phyloP scores from a whole-genome alignment of 2,113 vertebrate species.

The Tragelaphus scriptus region DNA sequence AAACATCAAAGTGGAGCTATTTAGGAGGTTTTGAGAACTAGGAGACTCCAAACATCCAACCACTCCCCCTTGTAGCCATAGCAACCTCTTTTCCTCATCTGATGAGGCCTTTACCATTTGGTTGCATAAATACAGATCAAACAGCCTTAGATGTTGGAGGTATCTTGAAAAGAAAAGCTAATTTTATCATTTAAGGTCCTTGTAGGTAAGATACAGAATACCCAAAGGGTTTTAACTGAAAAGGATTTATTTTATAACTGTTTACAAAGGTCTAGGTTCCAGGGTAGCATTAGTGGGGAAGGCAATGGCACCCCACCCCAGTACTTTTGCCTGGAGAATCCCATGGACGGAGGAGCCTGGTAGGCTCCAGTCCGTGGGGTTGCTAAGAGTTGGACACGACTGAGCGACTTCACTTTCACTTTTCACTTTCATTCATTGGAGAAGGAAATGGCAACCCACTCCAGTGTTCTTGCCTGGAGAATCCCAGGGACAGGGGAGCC shows the following conservation, averaged over 20 bases:
- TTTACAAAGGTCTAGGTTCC: not conserved
- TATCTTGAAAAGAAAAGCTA: not conserved
- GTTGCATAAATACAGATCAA: not conserved
- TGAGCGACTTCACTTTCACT: no score
- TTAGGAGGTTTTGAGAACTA: not conserved
- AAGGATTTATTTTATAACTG: not conserved
- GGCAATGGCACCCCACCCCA: no score
- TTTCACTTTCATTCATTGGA: no score
- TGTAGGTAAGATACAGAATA: not conserved
- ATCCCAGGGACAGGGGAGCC: no score
- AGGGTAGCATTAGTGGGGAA: not conserved
- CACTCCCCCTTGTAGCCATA: not conserved
- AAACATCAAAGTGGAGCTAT: not conserved
- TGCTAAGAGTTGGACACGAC: no score
- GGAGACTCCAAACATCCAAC: not conserved
- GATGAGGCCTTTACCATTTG: not conserved
- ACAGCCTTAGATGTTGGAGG: not conserved
- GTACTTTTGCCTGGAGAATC: no score
- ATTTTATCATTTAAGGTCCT: not conserved
- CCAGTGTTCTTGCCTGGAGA: no score
- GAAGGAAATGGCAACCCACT: no score
- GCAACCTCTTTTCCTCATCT: not conserved
- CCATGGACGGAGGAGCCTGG: no score
- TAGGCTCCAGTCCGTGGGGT: no score
- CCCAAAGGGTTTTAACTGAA: not conserved